These are phyloP conservation scores for Eupithecia dodoneata DNA, from an alignment of 2,888 invertebrate genomes.

Conservation along the genomic window DNA sequence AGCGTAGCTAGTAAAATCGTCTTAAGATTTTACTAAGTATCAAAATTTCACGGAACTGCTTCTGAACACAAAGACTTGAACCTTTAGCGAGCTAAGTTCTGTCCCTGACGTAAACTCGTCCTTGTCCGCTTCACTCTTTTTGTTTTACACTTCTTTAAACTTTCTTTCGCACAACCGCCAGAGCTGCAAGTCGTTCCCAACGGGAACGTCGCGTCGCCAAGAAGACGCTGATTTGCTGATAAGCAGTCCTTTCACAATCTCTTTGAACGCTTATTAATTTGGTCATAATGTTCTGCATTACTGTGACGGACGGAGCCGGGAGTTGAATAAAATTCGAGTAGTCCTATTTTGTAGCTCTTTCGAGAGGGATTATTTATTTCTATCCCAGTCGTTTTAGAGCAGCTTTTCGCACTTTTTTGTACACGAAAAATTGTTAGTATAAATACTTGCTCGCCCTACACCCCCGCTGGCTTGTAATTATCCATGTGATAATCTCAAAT, in stretches of 20 bases:
- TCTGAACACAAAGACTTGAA: not conserved
- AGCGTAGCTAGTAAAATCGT: not conserved
- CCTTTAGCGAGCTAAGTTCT: not conserved
- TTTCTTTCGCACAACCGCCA: conserved; percentile 1
- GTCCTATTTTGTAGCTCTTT: no score
- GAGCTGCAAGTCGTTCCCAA: conserved; percentile 7
- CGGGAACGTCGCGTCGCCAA: not conserved
- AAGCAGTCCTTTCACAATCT: not conserved
- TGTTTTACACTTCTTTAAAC: conserved; percentile 7
- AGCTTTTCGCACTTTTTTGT: no score
- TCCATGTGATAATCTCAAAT: no score
- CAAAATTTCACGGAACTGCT: not conserved
- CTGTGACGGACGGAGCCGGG: no score
- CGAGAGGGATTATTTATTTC: no score
- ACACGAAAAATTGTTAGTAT: no score
- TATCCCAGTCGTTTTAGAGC: no score
- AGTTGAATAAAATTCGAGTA: no score
- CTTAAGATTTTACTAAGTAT: not conserved
- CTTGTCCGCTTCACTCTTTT: not conserved
- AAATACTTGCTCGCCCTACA: no score
- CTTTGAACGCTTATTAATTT: not conserved
- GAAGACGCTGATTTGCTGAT: not conserved
- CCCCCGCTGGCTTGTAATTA: no score
- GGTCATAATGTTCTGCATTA: not conserved
- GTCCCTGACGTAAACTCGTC: not conserved